Percentiles rank a stretch among this genome's conserved stretches.
Evolutionary conservation across 2,888 invertebrate genomes (phyloP).

Genomic region (Melolontha melolontha): DNA sequence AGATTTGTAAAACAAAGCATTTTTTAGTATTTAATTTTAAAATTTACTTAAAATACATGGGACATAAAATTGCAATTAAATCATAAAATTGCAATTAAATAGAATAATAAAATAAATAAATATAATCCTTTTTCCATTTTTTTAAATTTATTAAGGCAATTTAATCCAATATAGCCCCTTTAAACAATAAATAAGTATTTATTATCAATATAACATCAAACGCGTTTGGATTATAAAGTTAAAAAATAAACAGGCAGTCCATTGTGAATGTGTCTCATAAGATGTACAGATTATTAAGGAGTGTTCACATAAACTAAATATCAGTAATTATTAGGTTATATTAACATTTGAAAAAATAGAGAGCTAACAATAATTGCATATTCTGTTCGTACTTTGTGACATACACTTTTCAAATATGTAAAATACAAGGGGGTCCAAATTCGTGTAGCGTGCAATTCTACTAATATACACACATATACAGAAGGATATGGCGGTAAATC

Average conservation of each 20-base stretch:
- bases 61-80: background rate
- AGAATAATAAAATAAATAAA: background rate
- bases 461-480: conserved; percentile 34
- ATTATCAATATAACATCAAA: background rate
- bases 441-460: conserved; percentile 21
- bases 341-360: conserved; percentile 1
- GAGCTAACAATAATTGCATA: background rate
- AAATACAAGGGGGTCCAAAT: conserved; percentile 37
- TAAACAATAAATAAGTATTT: background rate
- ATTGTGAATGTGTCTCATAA: conserved; percentile 30
- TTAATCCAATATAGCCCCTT: background rate
- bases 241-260: conserved; percentile 11
- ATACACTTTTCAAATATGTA: conserved; percentile 17
- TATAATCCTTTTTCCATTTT: background rate
- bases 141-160: background rate
- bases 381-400: conserved; percentile 5
- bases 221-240: background rate
- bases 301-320: conserved; percentile 24
- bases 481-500: conserved; percentile 50
- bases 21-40: background rate
- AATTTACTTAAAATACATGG: background rate
- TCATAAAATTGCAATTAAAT: background rate
- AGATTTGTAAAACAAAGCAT: background rate
- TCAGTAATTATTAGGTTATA: conserved; percentile 21
- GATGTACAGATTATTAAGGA: conserved; percentile 38